Base-by-base conservation (phyloP, 2,888 invertebrate species). In the Aelia acuminata region DNA sequence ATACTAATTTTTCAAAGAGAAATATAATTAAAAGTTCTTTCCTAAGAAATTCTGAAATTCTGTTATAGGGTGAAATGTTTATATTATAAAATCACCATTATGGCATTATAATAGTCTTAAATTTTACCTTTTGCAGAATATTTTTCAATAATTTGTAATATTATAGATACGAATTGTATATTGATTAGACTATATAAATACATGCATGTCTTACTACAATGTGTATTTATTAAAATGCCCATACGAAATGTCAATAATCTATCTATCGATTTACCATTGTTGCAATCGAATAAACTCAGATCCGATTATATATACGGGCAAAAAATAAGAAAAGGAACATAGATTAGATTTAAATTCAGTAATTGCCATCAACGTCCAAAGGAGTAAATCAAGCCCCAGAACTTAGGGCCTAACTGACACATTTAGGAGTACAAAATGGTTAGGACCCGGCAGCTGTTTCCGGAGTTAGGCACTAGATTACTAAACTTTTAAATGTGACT, bases 401-500 rank as follows among this genome's bases (percentile, higher is more conserved):
- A 35, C 35, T 70, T 35, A 70, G 31, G 20, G 35, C 63, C 63
- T 35, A 70, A 70, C 63, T 70, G 63, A 70, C 63, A 35, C 63
- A 35, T 70, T 70, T 70, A 70, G 18, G 63, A 35, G 31, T 18
- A 70, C 2, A 31, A 70, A 70, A 70, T 70, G 63, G 31, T 18
- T 31, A 70, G 18, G 63, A 70, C 31, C 8, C 35, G 31, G 5
- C 63, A 35, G 15, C 63, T 70, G 63, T 35, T 70, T 47, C n/a
- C 5, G 4, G n/a, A 47, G 80, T 80, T 80, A 11, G 80, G 22
- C 43, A 80, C 2, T 80, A 80, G n/a, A 47, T 80, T 80, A 80
- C n/a, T 15, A n/a, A 80, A 80, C 43, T 80, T 80, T 43, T 39
- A 43, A 80, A 80, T 80, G 80, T n/a, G 80, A 39, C 80, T 80